Evolutionary conservation across 2,888 invertebrate genomes (phyloP), one percentile per base, ranked within the genome.

Genomic region (Biston stratarius): DNA sequence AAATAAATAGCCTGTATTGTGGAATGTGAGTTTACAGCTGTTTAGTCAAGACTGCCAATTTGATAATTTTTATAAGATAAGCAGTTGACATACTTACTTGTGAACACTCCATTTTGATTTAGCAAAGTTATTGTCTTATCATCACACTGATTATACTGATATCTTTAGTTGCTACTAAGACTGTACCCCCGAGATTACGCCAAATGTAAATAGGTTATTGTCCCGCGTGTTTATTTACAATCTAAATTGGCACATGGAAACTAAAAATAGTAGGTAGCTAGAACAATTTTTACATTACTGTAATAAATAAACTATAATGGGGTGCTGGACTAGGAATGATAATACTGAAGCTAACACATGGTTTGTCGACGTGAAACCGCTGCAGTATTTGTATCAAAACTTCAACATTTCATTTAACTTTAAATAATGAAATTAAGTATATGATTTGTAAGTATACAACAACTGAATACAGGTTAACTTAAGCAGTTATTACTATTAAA

Each of bases 21-120:
- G 12, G 24, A 42, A 12, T 42, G 38, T 40, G 42, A 55, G 40
- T 59, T 59, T 40, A 59, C 59, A 59, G 59, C 49, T 59, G 59
- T 59, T 49, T 48, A 68, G 67, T 64, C 67, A 64, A 64, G 64
- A 61, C 68, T 73, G 64, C 69, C 70, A 76, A 67, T 73, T 72
- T 70, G 67, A 72, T 71, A 71, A 61, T 72, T 70, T 74, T 71
- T 70, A 59, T 45, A 70, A 77, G 79, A 83, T 83, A 80, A 83
- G 74, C 77, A 79, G 74, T 75, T 84, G 83, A 84, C 85, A 83
- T 81, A 85, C 83, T 85, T 85, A 85, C 84, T 75, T 79, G 77
- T 74, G 64, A 69, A 73, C 64, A 76, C 75, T 80, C 83, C 83
- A 85, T 85, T 79, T 76, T 83, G 77, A 74, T 67, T 73, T 73